A percentile compares a stretch with the other conserved stretches of the same genome.
These are phyloP conservation scores for Sphinx pinastri DNA, from an alignment of 2,888 invertebrate genomes.

Conservation along the genomic window DNA sequence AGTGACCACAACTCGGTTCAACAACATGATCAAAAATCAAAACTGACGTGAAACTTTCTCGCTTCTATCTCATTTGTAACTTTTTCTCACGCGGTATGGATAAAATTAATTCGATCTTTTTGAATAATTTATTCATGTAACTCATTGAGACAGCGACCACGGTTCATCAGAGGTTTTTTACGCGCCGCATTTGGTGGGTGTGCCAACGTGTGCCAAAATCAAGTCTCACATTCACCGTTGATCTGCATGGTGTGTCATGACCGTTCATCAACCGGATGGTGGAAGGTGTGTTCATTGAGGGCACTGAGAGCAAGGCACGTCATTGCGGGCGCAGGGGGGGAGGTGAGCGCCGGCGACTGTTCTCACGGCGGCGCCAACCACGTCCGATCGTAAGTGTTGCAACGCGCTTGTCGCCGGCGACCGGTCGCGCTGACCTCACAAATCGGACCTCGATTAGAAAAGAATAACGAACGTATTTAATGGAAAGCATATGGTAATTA, in stretches of 20 bases:
- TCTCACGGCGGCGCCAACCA: constrained; percentile 80
- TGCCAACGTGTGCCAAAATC: constrained; percentile 48
- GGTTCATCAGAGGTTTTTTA: constrained; percentile 68
- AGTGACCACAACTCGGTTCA: constrained; percentile 40
- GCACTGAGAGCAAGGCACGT: constrained; percentile 50
- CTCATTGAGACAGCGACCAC: constrained; percentile 59
- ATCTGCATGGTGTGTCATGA: constrained; percentile 37
- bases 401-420: constrained; percentile 57
- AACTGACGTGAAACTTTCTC: constrained; percentile 56
- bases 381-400: constrained; percentile 66
- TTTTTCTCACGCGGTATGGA: constrained; percentile 74
- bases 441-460: constrained; percentile 58
- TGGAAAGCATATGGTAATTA: constrained; percentile 57
- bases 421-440: constrained; percentile 67
- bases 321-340: constrained; percentile 43
- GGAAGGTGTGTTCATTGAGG: constrained; percentile 37
- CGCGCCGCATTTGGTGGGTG: constrained; percentile 56
- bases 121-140: constrained; percentile 72
- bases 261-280: constrained; percentile 37
- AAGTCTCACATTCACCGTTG: constrained; percentile 43
- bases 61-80: constrained; percentile 53
- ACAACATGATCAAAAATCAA: constrained; percentile 41
- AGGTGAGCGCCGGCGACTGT: constrained; percentile 44
- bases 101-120: constrained; percentile 65
- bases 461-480: constrained; percentile 59